phyloP scores from a whole-genome alignment of 2,113 vertebrate species.

The Gulo gulo region DNA sequence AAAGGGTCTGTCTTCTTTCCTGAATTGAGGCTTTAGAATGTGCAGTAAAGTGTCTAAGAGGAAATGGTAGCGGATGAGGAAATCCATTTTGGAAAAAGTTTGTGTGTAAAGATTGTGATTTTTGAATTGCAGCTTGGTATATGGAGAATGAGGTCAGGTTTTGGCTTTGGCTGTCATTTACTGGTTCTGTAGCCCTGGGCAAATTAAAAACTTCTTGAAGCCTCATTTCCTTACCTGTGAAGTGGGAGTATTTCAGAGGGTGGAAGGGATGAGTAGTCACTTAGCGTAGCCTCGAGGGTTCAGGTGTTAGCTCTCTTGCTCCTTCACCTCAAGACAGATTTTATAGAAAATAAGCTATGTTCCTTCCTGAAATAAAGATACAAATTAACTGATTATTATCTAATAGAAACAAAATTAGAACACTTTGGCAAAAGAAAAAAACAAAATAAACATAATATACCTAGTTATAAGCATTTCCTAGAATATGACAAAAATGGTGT shows the following conservation, averaged over 20 bases:
- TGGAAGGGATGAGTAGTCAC: not conserved
- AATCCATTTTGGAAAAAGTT: not conserved
- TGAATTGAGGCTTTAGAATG: not conserved
- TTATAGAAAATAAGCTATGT: not conserved
- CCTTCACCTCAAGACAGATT: not conserved
- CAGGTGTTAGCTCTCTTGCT: not conserved
- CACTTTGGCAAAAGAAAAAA: not conserved
- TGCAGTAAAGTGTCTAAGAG: not conserved
- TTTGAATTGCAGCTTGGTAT: not conserved
- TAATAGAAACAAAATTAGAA: slow-evolving; percentile 18
- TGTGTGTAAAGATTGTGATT: not conserved
- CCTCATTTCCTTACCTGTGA: slow-evolving; percentile 23
- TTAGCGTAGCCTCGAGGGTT: not conserved
- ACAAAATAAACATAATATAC: not conserved
- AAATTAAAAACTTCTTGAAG: not conserved
- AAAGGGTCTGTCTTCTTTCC: not conserved
- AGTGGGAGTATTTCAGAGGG: not conserved
- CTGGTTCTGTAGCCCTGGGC: not conserved
- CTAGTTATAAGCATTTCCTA: not conserved
- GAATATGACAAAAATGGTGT: slow-evolving; percentile 12
- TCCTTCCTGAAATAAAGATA: not conserved
- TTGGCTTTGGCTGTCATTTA: slow-evolving; percentile 18
- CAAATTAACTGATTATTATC: not conserved
- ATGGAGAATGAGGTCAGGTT: not conserved
- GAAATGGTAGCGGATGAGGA: slow-evolving; percentile 3